Conservation (phyloP, 2,888 invertebrate species). For the Pachycephus smyrnensis region DNA sequence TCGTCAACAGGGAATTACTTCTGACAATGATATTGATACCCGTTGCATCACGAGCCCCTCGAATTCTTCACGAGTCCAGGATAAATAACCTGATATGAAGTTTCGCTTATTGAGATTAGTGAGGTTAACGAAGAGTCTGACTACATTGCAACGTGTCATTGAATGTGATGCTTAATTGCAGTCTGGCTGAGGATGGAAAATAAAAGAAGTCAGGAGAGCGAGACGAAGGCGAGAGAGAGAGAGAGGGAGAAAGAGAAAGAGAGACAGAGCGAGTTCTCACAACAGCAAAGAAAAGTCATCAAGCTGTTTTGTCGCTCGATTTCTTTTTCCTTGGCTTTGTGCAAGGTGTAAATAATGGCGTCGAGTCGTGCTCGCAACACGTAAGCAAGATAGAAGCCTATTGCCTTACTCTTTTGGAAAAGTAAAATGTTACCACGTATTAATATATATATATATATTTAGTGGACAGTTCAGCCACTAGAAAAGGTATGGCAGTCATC, state of each 20-base stretch:
- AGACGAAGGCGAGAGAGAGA: no score
- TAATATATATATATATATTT: not conserved
- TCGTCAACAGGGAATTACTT: not conserved
- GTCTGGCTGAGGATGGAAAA: not conserved
- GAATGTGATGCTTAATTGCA: not conserved
- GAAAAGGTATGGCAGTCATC: conserved; percentile 7
- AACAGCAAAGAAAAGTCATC: not conserved
- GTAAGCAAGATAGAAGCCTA: not conserved
- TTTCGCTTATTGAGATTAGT: not conserved
- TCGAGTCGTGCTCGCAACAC: not conserved
- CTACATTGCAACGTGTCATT: not conserved
- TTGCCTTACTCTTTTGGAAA: not conserved
- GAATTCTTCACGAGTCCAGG: not conserved
- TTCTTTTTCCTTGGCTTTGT: not conserved
- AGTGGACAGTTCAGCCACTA: not conserved
- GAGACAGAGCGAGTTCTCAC: not conserved
- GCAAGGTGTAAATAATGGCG: not conserved
- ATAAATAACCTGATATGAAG: not conserved
- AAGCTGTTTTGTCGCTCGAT: not conserved
- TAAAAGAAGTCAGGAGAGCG: not conserved
- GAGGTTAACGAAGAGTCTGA: not conserved
- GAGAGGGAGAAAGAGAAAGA: no score
- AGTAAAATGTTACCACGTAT: not conserved
- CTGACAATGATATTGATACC: not conserved
- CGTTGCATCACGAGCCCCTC: not conserved